Conservation (phyloP, 2,888 invertebrate genomes). For the Monoplex corrugatus region DNA sequence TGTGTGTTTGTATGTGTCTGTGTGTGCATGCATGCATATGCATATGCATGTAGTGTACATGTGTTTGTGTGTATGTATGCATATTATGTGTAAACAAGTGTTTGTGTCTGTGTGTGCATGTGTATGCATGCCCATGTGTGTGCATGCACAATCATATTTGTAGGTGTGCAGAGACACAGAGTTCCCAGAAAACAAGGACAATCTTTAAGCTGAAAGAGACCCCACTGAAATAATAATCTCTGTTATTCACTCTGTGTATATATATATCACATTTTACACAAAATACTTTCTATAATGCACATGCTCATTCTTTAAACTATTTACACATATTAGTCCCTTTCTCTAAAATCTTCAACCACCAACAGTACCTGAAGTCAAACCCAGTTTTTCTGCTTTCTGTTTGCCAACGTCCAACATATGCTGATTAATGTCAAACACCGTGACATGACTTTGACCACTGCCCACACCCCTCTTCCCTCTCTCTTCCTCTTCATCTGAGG, state of each 20-base stretch:
- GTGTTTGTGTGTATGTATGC: not conserved
- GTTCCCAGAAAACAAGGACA: no score
- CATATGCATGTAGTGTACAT: not conserved
- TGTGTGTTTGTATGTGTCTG: not conserved
- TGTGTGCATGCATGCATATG: not conserved
- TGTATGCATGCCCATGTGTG: not conserved
- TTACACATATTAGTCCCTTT: no score
- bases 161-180: no score
- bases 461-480: slow-evolving; percentile 10
- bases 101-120: not conserved
- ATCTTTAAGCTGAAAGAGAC: no score
- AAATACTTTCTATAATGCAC: no score
- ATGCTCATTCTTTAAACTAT: no score
- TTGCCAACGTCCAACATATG: slow-evolving; percentile 97
- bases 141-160: not conserved
- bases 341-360: no score
- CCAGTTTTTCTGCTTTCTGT: slow-evolving; percentile 86
- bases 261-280: no score
- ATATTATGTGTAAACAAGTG: not conserved
- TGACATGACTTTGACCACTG: slow-evolving; percentile 75
- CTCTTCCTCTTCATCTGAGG: slow-evolving; percentile 48
- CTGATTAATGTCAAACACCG: slow-evolving; percentile 91
- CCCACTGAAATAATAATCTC: no score
- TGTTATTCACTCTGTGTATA: no score
- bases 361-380: slow-evolving; percentile 79